Evolutionary conservation across 2,888 invertebrate species (phyloP).

Genomic region (Oscheius onirici): DNA sequence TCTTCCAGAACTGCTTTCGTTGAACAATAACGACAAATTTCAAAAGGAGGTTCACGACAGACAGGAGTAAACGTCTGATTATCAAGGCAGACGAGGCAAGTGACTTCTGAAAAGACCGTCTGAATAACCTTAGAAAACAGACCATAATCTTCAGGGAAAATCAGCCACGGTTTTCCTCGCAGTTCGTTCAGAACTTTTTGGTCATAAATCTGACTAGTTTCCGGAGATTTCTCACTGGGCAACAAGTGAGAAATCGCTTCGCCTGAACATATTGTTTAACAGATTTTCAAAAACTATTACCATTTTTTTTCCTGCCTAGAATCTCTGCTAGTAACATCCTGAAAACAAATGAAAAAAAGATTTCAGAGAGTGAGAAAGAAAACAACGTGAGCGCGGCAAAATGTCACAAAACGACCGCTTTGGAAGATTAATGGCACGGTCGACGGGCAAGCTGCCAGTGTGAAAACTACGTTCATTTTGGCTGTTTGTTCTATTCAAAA

Average conservation of each 20-base stretch:
- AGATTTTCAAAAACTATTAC: neutral
- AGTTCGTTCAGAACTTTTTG: neutral
- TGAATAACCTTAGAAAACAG: no score
- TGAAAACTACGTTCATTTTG: no score
- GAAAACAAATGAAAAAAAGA: neutral
- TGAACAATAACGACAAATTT: neutral
- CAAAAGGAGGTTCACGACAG: neutral
- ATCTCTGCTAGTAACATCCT: neutral
- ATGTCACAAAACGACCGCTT: constrained; percentile 2
- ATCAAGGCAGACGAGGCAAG: neutral
- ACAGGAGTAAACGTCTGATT: neutral
- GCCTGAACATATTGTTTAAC: neutral
- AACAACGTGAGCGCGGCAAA: neutral
- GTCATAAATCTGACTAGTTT: neutral
- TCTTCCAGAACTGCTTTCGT: neutral
- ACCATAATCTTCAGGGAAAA: constrained; percentile 12
- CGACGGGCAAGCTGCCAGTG: neutral
- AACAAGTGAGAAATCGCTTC: neutral
- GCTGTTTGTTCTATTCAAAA: no score
- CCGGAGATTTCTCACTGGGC: neutral
- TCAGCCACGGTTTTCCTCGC: neutral
- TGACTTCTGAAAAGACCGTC: neutral
- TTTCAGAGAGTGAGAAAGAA: neutral
- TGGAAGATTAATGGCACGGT: constrained; percentile 8
- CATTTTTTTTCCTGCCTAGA: neutral